Conservation (phyloP, 2,888 invertebrate genomes). For the Melieria picta region DNA sequence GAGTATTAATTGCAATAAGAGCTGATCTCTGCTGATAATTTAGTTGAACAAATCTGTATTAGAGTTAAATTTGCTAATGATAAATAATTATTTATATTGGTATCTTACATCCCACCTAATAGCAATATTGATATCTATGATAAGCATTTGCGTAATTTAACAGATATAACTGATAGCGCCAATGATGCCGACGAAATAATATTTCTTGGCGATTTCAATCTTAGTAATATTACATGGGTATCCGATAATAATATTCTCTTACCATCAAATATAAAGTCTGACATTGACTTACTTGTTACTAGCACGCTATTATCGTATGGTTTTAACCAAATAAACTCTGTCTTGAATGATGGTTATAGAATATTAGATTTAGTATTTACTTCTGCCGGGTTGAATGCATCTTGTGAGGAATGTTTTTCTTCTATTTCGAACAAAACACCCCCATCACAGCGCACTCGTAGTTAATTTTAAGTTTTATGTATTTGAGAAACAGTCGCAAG, state of each 20-base stretch:
- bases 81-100: too few relatives aligned
- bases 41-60: too few relatives aligned
- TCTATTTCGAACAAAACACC: conserved; percentile 2
- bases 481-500: background rate
- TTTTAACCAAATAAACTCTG: background rate
- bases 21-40: too few relatives aligned
- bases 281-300: background rate
- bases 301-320: conserved; percentile 7
- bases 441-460: conserved; percentile 12
- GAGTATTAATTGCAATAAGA: too few relatives aligned
- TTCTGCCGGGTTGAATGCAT: conserved; percentile 10
- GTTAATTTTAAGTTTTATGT: conserved; percentile 7
- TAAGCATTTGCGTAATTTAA: background rate
- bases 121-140: background rate
- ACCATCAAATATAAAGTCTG: background rate
- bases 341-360: background rate
- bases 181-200: background rate
- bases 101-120: too few relatives aligned
- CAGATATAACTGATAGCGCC: background rate
- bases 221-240: background rate
- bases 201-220: background rate
- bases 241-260: conserved; percentile 1
- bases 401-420: conserved; percentile 7
- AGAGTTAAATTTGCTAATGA: too few relatives aligned
- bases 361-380: conserved; percentile 4